phyloP scores from a whole-genome alignment of 2,113 vertebrate species.

The Seriola rivoliana region DNA sequence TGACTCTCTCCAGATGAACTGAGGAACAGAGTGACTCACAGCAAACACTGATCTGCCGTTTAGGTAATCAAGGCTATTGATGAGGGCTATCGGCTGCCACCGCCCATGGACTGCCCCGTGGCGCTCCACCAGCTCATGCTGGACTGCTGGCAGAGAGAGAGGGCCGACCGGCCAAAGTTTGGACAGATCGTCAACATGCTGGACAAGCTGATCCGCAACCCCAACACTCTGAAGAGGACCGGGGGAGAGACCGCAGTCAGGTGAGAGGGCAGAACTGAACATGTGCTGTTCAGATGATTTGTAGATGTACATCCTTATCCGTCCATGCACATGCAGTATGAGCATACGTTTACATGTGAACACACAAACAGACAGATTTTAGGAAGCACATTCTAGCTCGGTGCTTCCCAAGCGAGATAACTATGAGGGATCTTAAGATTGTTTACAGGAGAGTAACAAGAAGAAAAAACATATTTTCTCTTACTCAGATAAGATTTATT shows the following conservation, averaged over 20 bases:
- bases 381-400: too few relatives aligned
- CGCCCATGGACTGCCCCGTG: slow-evolving; percentile 98
- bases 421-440: not conserved
- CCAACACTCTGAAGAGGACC: slow-evolving; percentile 96
- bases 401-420: too few relatives aligned
- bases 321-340: not conserved
- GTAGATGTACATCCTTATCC: not conserved
- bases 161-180: slow-evolving; percentile 95
- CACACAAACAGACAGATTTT: not conserved
- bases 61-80: slow-evolving; percentile 99
- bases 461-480: not conserved
- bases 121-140: slow-evolving; percentile 98
- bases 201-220: slow-evolving; percentile 99
- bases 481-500: not conserved
- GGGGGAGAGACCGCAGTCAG: slow-evolving; percentile 89
- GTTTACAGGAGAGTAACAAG: not conserved
- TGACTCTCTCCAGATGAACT: not conserved
- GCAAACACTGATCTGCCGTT: not conserved
- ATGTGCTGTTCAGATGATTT: not conserved
- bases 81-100: slow-evolving; percentile 96
- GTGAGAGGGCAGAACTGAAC: slow-evolving; percentile 74
- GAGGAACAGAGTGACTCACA: slow-evolving; percentile 26
- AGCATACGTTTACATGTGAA: not conserved
- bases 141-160: slow-evolving; percentile 98
- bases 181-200: slow-evolving; percentile 99